These are phyloP conservation scores for Mylabris phalerata DNA, from an alignment of 1,140 invertebrate genomes.

Conservation along the genomic window DNA sequence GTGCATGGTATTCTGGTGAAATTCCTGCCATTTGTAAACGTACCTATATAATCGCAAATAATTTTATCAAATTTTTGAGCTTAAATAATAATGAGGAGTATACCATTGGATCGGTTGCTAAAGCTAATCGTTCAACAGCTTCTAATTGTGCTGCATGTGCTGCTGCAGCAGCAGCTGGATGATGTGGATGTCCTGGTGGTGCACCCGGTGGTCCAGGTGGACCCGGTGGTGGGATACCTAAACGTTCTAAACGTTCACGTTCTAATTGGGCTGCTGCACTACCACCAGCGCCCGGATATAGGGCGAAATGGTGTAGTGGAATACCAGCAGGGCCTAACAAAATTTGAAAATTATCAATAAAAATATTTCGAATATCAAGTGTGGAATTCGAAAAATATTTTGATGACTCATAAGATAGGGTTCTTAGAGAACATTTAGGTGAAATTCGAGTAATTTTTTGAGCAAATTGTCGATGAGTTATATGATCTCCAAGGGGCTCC, in stretches of 20 bases:
- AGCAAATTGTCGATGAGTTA: no score
- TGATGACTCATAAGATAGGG: no score
- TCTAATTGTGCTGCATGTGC: slow-evolving; percentile 39
- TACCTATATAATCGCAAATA: slow-evolving; percentile 41
- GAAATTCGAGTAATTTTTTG: no score
- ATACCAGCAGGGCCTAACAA: slow-evolving; percentile 29
- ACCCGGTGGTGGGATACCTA: slow-evolving; percentile 59
- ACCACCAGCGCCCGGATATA: slow-evolving; percentile 49
- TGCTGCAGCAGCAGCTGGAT: slow-evolving; percentile 14
- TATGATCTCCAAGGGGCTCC: no score
- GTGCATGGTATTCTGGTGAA: slow-evolving; percentile 72
- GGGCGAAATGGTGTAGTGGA: slow-evolving; percentile 37
- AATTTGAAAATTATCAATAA: no score
- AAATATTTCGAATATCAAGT: no score
- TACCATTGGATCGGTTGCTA: slow-evolving; percentile 64
- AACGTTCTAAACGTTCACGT: slow-evolving; percentile 73
- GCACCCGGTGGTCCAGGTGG: slow-evolving; percentile 48
- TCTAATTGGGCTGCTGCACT: slow-evolving; percentile 67
- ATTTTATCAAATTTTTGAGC: background rate
- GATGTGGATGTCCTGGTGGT: slow-evolving; percentile 34
- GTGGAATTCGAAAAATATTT: no score
- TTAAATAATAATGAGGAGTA: background rate
- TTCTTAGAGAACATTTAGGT: no score
- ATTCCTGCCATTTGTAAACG: slow-evolving; percentile 81
- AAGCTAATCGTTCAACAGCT: slow-evolving; percentile 59